Evolutionary conservation across 2,797 vertebrate species (phyloP).

Genomic region (Menidia menidia): DNA sequence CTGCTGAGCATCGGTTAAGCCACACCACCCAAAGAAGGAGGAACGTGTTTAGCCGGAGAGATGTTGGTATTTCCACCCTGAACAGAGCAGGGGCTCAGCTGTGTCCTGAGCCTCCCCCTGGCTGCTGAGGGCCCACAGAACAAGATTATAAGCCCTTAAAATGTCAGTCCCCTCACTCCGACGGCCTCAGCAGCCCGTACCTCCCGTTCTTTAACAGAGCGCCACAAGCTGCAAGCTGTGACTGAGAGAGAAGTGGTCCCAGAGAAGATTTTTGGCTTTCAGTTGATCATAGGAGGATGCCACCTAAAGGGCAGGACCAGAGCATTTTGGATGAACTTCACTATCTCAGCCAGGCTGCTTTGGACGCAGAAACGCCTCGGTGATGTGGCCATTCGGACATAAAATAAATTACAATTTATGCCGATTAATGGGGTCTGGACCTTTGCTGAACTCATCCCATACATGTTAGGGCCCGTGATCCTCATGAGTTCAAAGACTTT

Average conservation of each 20-base stretch:
- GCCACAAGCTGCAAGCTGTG: constrained; percentile 50
- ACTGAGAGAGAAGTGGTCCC: constrained; percentile 12
- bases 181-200: constrained; percentile 13
- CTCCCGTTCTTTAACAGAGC: constrained; percentile 18
- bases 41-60: constrained; percentile 8
- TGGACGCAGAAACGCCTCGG: constrained; percentile 6
- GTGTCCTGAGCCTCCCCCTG: constrained; percentile 33
- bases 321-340: constrained; percentile 9
- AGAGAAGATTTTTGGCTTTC: constrained; percentile 30
- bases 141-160: constrained; percentile 59
- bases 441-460: constrained; percentile 11
- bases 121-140: constrained; percentile 51
- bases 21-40: no score
- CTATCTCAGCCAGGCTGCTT: neutral
- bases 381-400: neutral
- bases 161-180: constrained; percentile 54
- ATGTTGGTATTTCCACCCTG: neutral
- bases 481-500: constrained; percentile 11
- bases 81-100: constrained; percentile 37
- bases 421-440: constrained; percentile 42
- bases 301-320: neutral
- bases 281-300: constrained; percentile 21
- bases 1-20: no score
- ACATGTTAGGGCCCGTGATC: constrained; percentile 10
- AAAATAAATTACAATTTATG: constrained; percentile 27